Evolutionary conservation across 2,888 invertebrate genomes (phyloP).

Genomic region (Apodemia mormo): DNA sequence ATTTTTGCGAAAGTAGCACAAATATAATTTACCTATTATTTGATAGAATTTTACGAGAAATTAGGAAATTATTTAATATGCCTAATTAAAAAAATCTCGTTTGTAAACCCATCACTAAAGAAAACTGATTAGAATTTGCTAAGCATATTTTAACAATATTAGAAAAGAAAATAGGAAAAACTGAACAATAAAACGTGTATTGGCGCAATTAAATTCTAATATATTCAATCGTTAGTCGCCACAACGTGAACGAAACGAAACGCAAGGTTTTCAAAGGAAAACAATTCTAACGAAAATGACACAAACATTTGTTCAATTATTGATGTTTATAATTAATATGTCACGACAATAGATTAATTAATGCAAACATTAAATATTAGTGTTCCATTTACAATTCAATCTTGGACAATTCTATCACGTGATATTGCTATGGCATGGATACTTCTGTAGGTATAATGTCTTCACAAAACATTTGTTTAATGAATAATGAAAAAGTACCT

Average conservation of each 20-base stretch:
- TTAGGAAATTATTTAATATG: no score
- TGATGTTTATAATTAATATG: slow-evolving; percentile 2
- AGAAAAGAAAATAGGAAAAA: no score
- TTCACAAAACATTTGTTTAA: slow-evolving; percentile 21
- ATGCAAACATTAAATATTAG: slow-evolving; percentile 23
- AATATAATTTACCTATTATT: no score
- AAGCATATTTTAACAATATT: no score
- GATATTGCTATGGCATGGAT: slow-evolving; percentile 18
- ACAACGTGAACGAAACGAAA: background rate
- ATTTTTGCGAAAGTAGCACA: no score
- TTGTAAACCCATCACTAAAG: no score
- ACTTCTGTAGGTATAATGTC: background rate
- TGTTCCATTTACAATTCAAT: slow-evolving; percentile 20
- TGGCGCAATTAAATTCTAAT: no score
- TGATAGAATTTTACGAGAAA: no score
- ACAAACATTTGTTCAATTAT: slow-evolving; percentile 5
- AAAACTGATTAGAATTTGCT: no score
- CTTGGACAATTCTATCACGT: slow-evolving; percentile 16
- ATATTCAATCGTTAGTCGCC: no score
- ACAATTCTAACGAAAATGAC: background rate
- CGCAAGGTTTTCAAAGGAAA: background rate
- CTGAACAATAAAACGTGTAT: no score
- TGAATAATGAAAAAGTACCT: slow-evolving; percentile 38
- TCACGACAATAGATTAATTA: slow-evolving; percentile 12
- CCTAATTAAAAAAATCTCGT: no score